Conservation (phyloP, 2,888 invertebrate genomes). For the Dichetophora obliterata region DNA sequence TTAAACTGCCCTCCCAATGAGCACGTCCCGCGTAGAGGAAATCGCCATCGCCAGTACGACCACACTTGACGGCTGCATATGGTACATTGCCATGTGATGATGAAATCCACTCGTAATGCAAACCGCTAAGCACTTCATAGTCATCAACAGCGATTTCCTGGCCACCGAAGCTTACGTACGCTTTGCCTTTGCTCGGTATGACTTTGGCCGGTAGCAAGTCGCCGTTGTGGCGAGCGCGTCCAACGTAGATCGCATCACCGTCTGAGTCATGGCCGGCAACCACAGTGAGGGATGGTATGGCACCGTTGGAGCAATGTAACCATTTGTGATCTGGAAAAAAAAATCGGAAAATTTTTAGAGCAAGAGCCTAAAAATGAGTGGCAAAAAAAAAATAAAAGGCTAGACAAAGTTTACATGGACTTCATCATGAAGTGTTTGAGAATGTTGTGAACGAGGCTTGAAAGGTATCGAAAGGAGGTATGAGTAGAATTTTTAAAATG, state of each 20-base stretch:
- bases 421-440: not conserved
- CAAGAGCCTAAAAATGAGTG: not conserved
- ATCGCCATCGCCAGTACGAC: conserved; percentile 77
- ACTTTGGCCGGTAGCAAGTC: conserved; percentile 76
- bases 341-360: not conserved
- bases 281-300: conserved; percentile 69
- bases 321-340: conserved; percentile 65
- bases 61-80: conserved; percentile 76
- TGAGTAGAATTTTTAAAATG: not conserved
- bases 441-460: not conserved
- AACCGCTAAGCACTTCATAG: conserved; percentile 77
- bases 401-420: too few relatives aligned
- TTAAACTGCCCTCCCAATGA: conserved; percentile 76
- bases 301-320: conserved; percentile 69
- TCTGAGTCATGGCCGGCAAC: conserved; percentile 78
- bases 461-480: too few relatives aligned
- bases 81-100: conserved; percentile 76
- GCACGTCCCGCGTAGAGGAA: conserved; percentile 78
- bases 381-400: too few relatives aligned
- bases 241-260: conserved; percentile 81
- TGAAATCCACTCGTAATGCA: conserved; percentile 77
- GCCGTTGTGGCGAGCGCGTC: conserved; percentile 77
- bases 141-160: conserved; percentile 76
- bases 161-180: conserved; percentile 76
- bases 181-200: conserved; percentile 74